Evolutionary conservation across 2,797 vertebrate genomes (phyloP).

Genomic region (Mallotus villosus): DNA sequence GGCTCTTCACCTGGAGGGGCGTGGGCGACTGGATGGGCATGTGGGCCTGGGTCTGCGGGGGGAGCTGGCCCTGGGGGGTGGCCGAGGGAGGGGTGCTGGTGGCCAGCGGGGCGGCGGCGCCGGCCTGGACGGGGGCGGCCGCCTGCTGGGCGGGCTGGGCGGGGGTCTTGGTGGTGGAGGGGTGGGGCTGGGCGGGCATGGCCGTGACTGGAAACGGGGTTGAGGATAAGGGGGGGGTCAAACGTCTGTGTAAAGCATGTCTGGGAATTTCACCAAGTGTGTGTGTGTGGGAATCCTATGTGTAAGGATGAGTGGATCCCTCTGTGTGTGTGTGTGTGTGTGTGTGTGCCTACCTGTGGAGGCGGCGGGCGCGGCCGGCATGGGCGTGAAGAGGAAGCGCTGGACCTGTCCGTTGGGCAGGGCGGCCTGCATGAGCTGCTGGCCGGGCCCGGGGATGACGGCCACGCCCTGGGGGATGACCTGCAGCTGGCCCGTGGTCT

Average conservation of each 20-base stretch:
- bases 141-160: conserved; percentile 71
- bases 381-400: conserved; percentile 92
- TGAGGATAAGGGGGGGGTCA: background rate
- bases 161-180: conserved; percentile 69
- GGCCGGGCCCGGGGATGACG: conserved; percentile 91
- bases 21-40: conserved; percentile 80
- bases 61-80: conserved; percentile 82
- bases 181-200: conserved; percentile 52
- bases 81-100: conserved; percentile 71
- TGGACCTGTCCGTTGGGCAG: conserved; percentile 95
- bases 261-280: background rate
- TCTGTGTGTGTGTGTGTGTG: background rate
- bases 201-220: conserved; percentile 41
- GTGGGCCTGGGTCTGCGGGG: conserved; percentile 79
- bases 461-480: conserved; percentile 94
- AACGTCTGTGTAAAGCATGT: background rate
- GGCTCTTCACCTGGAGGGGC: conserved; percentile 78
- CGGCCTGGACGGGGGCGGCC: conserved; percentile 71
- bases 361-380: conserved; percentile 78
- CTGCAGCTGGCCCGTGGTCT: conserved; percentile 94
- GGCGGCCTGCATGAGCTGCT: conserved; percentile 97
- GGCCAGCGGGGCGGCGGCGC: conserved; percentile 67
- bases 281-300: background rate
- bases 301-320: background rate
- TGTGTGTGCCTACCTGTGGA: conserved; percentile 66